Conservation (phyloP, 1,140 invertebrate species). For the Physella acuta region DNA sequence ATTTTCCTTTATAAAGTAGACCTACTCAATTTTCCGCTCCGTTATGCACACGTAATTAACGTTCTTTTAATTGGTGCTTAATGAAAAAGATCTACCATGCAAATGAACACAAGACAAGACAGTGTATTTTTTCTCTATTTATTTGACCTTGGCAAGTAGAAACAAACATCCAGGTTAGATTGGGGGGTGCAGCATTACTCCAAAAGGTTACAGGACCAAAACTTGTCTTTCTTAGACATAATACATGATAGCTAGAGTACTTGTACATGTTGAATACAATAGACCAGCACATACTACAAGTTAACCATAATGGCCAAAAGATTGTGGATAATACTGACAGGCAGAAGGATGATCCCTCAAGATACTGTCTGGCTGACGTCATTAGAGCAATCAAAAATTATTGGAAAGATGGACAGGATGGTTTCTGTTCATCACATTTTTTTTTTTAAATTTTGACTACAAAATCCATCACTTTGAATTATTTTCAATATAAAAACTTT, state of each 20-base stretch:
- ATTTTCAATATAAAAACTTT: too few species aligned
- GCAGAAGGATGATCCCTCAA: not conserved
- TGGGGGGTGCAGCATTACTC: slow-evolving; percentile 27
- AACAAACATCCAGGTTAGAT: slow-evolving; percentile 29
- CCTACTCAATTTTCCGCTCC: too few species aligned
- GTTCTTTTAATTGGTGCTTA: too few species aligned
- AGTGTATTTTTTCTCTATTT: too few species aligned
- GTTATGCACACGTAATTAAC: too few species aligned
- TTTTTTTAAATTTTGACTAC: not conserved
- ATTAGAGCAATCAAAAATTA: not conserved
- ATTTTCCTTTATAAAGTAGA: too few species aligned
- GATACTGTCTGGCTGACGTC: not conserved
- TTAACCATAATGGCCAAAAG: not conserved
- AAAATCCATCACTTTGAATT: too few species aligned
- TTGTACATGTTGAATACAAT: slow-evolving; percentile 20
- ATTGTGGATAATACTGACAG: not conserved
- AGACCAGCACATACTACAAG: slow-evolving; percentile 12
- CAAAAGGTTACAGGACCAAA: slow-evolving; percentile 22
- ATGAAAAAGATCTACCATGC: too few species aligned
- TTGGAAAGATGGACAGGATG: not conserved
- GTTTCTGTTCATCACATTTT: not conserved
- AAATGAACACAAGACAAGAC: too few species aligned
- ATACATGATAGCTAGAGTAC: slow-evolving; percentile 12
- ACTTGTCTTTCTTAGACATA: not conserved
- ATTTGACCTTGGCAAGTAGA: slow-evolving; percentile 29